Base-by-base conservation (phyloP, 2,888 invertebrate species). In the Sarcophaga subvicina region DNA sequence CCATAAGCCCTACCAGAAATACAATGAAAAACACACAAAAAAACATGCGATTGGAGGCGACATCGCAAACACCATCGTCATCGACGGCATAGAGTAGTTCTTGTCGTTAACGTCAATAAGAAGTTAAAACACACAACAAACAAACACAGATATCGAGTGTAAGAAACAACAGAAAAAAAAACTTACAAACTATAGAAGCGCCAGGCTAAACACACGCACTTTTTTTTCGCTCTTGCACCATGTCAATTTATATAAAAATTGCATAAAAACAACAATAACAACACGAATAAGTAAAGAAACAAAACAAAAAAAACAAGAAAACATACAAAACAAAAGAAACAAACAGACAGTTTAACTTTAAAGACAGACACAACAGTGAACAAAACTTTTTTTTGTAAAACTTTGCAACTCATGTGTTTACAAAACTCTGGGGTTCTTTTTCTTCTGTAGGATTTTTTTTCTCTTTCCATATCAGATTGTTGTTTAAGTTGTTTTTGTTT, bases 231-330 rank as follows among this genome's bases (percentile, higher is more conserved):
- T 37, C 8, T 37, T 87, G 83, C 80, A 70, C 78, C 70, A 80
- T 77, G 83, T 77, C 83, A 86, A 80, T 86, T 86, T 83, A 69
- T 80, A 86, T 80, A 83, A 86, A 86, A 80, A 80, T 78, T 85
- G 71, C 25, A 75, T 14, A 25, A 67, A 59, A 54, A 54, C 54
- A n/a, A 60, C 27, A 59, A 14, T 60, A n/a, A 60, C 78, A 77
- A 70, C 59, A 66, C 6, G 66, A 77, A 83, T 77, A 71, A 76
- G 79, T 49, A 63, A 75, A 78, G n/a, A 62, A n/a, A 37, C 12
- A 22, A 8, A n/a, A 60, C 1, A 25, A 66, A 59, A 59, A 73
- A 75, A 17, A 37, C 20, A 25, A 59, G 59, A 54, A 60, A n/a
- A 54, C 2, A 27, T 45, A 11, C 4, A 59, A 59, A 17, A n/a